Base-by-base conservation (phyloP, 2,113 vertebrate genomes). In the Theropithecus gelada region DNA sequence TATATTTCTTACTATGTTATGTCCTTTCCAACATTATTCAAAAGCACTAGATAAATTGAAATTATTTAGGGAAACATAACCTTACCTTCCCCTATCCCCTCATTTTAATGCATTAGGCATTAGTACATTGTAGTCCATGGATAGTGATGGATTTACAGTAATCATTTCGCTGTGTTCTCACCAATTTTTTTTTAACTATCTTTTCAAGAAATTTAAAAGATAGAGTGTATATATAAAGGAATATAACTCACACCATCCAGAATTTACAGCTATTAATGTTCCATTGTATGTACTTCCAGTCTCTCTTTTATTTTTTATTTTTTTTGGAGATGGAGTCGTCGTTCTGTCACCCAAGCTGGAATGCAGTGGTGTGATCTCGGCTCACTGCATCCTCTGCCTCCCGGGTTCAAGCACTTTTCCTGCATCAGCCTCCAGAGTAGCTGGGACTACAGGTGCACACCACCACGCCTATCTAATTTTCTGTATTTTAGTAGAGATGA, bases 191-290 rank as follows among this genome's bases (percentile, higher is more conserved):
- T 84, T 73, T 90, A 52, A 52, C 22, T 75, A 11, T 83, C 43
- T 90, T 75, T 83, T 57, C 30, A 45, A 84, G 87, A 84, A 82
- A 48, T 80, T 57, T 88, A 38, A 80, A 93, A 94, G 61, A 45
- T 38, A 80, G 48, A 50, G 13, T 50, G 13, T 50, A 57, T 35
- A 76, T 50, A 68, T n/a, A 93, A 70, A 70, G 11, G 73, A 79
- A 80, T 68, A 68, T 30, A 27, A 64, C 75, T 91, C 11, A 52
- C 13, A 89, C 20, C n/a, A 66, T 52, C 22, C 45, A 66, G 66
- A 82, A 88, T 72, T 89, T 64, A 94, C 9, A 88, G 35, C n/a
- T 89, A 11, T 94, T 76, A 90, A 55, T 45, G 50, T 73, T 89
- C 73, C 27, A 64, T 35, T 88, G 43, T 88, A 59, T 70, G 43